phyloP scores from a whole-genome alignment of 2,888 invertebrate species.

The Malthinus seriepunctatus region DNA sequence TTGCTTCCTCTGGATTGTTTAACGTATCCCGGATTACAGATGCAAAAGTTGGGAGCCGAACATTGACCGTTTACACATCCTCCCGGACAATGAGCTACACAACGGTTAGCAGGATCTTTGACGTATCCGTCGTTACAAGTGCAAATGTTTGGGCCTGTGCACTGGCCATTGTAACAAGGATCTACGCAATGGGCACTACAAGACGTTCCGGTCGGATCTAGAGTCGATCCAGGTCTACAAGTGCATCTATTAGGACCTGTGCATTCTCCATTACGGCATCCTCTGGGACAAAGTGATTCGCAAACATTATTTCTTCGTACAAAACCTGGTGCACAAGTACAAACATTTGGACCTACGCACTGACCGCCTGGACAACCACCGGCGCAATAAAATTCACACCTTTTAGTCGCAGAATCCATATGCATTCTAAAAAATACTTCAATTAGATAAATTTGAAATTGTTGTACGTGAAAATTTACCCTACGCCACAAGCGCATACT shows the following conservation, averaged over 20 bases:
- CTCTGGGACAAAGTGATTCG: conserved; percentile 50
- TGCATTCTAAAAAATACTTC: conserved; percentile 49
- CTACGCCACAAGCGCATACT: conserved; percentile 61
- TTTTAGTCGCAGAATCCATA: conserved; percentile 49
- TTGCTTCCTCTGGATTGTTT: conserved; percentile 70
- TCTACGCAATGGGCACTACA: conserved; percentile 55
- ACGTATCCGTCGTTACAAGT: conserved; percentile 54
- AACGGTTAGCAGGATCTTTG: conserved; percentile 53
- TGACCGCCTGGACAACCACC: conserved; percentile 54
- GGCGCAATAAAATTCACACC: conserved; percentile 48
- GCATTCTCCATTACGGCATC: conserved; percentile 58
- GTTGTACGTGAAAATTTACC: conserved; percentile 46
- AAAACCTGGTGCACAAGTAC: conserved; percentile 56
- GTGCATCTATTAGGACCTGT: conserved; percentile 60
- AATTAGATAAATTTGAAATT: neutral
- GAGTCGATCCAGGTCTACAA: conserved; percentile 56
- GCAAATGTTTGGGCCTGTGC: conserved; percentile 52
- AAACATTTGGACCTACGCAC: conserved; percentile 57
- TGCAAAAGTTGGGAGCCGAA: conserved; percentile 72
- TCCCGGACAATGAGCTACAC: conserved; percentile 64
- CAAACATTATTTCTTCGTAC: conserved; percentile 43
- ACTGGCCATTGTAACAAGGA: conserved; percentile 59
- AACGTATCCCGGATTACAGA: conserved; percentile 70
- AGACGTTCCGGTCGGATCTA: conserved; percentile 45
- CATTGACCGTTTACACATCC: conserved; percentile 77